A percentile compares a stretch with the other conserved stretches of the same genome.
phyloP scores from a whole-genome alignment of 2,888 invertebrate genomes.

The Gisinianus flammeolus region DNA sequence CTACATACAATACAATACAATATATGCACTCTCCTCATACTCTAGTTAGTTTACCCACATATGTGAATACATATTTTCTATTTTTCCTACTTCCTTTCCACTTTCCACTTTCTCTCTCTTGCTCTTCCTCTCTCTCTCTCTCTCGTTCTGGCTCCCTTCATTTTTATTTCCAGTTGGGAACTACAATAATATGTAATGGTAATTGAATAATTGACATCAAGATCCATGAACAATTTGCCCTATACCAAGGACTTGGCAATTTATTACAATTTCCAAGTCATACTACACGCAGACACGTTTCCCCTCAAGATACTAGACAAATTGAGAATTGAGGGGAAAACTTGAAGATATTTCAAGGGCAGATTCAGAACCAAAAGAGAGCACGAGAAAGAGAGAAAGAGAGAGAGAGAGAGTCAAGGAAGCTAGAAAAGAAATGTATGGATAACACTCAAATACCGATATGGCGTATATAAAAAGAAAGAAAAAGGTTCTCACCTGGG shows the following conservation, averaged over 20 bases:
- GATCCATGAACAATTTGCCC: background rate
- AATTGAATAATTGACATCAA: background rate
- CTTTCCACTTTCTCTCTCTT: too few relatives aligned
- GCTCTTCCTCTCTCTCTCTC: background rate
- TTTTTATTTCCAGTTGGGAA: background rate
- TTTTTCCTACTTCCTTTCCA: too few relatives aligned
- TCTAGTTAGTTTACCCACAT: background rate
- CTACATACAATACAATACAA: background rate
- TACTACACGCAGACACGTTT: background rate
- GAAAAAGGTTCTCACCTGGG: conserved; percentile 52
- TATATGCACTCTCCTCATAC: background rate
- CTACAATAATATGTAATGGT: background rate
- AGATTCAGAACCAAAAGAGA: background rate
- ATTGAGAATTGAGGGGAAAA: background rate
- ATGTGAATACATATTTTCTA: too few relatives aligned
- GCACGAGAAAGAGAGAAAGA: background rate
- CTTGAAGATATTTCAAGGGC: background rate
- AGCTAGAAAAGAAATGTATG: background rate
- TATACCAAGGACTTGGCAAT: background rate
- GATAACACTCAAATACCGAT: background rate
- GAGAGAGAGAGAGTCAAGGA: background rate
- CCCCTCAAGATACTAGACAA: background rate
- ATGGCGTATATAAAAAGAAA: too few relatives aligned
- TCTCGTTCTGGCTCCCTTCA: background rate
- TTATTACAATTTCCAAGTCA: background rate